These are phyloP conservation scores for Miniopterus natalensis DNA, from an alignment of 2,113 vertebrate genomes.

Conservation along the genomic window DNA sequence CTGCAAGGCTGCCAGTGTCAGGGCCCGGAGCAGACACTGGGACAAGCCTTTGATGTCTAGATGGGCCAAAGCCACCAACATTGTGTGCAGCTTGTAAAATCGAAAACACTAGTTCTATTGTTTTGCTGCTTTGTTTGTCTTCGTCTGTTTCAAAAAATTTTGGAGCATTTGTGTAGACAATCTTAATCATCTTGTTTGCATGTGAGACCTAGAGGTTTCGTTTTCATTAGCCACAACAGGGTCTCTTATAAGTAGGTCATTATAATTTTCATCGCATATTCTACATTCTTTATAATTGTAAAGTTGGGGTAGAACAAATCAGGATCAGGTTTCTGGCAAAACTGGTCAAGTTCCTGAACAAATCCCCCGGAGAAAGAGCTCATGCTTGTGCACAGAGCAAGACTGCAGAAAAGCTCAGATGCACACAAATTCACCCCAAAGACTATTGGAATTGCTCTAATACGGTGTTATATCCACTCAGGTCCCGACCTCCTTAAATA, in stretches of 20 bases:
- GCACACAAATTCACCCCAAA: accelerated
- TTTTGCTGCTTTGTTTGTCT: neutral
- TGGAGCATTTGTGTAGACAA: neutral
- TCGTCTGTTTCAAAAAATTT: neutral
- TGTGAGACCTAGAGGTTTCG: neutral
- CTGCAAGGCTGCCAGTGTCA: accelerated
- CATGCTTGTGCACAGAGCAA: accelerated
- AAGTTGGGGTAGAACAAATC: neutral
- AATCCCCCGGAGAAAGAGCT: no score
- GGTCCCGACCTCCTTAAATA: neutral
- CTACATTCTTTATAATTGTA: neutral
- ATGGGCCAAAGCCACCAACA: neutral
- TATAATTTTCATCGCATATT: neutral
- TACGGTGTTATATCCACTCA: accelerated
- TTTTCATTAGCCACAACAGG: neutral
- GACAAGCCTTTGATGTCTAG: no score
- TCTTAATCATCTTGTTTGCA: neutral
- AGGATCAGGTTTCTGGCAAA: neutral
- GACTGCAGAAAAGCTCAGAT: neutral
- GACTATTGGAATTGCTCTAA: accelerated
- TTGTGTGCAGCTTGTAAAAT: neutral
- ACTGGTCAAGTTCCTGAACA: neutral
- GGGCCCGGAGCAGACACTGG: accelerated
- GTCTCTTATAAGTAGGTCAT: neutral
- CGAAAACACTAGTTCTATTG: accelerated